These are phyloP conservation scores for Amazona vittata DNA, from an alignment of 2,113 vertebrate species.

Conservation along the genomic window DNA sequence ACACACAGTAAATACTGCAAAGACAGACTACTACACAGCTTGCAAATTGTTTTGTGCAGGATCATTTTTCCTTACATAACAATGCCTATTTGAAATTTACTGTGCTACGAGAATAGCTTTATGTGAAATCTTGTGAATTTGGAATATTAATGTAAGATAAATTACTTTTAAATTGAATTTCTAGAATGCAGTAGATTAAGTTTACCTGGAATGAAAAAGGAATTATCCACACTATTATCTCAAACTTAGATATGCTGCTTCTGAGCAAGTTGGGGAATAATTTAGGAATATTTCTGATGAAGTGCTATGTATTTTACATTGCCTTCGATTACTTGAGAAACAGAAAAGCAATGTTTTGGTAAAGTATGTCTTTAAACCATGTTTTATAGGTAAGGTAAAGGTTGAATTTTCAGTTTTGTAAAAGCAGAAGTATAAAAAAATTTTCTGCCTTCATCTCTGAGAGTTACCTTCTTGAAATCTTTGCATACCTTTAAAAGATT, in stretches of 20 bases:
- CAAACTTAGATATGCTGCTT: constrained; percentile 65
- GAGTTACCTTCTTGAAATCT: not conserved
- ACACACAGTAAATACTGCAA: not conserved
- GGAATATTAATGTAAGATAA: constrained; percentile 74
- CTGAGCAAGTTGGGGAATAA: constrained; percentile 42
- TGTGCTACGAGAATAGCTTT: constrained; percentile 48
- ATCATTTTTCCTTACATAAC: constrained; percentile 60
- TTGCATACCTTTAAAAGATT: not conserved
- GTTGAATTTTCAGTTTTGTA: constrained; percentile 13
- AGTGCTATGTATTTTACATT: constrained; percentile 23
- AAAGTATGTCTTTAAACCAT: constrained; percentile 1
- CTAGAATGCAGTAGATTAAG: constrained; percentile 53
- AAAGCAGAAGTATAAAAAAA: not conserved
- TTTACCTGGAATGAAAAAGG: constrained; percentile 69
- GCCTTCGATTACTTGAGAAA: constrained; percentile 29
- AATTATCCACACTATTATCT: constrained; percentile 70
- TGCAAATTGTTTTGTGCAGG: constrained; percentile 2
- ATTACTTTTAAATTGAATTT: constrained; percentile 77
- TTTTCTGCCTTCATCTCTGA: not conserved
- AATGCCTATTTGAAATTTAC: constrained; percentile 57
- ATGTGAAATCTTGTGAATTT: constrained; percentile 66
- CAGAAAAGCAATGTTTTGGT: constrained; percentile 27
- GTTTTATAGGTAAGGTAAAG: not conserved
- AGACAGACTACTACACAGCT: not conserved
- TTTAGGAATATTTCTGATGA: constrained; percentile 67